Conservation (phyloP, 2,113 vertebrate genomes). For the Anser cygnoides region DNA sequence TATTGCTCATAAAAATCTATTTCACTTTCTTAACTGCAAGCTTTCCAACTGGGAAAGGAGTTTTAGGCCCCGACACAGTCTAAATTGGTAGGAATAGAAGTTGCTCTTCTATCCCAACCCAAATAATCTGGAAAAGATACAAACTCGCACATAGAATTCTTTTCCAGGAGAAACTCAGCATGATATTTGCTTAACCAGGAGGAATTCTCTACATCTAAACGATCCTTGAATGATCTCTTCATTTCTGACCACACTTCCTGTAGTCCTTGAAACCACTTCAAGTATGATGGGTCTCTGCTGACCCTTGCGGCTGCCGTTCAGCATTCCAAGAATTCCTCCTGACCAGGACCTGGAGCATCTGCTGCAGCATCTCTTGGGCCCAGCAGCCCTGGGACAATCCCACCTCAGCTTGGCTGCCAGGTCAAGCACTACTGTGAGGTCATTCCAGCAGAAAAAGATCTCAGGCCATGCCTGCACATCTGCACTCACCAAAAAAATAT, state of each 20-base stretch:
- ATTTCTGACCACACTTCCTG: background rate
- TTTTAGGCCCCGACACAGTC: conserved; percentile 27
- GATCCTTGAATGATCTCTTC: background rate
- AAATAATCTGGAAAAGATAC: conserved; percentile 15
- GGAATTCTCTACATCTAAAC: background rate
- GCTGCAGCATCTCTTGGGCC: background rate
- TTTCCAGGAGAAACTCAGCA: conserved; percentile 9
- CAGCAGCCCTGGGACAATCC: background rate
- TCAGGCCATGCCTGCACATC: background rate
- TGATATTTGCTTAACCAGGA: conserved; percentile 28
- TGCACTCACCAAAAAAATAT: background rate
- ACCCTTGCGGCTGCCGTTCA: background rate
- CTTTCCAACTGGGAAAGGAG: conserved; percentile 45
- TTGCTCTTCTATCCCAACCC: background rate
- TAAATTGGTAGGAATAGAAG: background rate
- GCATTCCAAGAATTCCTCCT: background rate
- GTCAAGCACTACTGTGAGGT: background rate
- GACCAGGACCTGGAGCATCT: background rate
- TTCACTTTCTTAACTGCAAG: conserved; percentile 18
- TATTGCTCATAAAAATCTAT: conserved; percentile 40
- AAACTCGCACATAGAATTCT: background rate
- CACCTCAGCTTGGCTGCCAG: background rate
- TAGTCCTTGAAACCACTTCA: background rate
- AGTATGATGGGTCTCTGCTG: background rate
- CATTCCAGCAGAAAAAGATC: background rate